Base-by-base conservation (phyloP, 2,888 invertebrate genomes). In the Dioctria rufipes region DNA sequence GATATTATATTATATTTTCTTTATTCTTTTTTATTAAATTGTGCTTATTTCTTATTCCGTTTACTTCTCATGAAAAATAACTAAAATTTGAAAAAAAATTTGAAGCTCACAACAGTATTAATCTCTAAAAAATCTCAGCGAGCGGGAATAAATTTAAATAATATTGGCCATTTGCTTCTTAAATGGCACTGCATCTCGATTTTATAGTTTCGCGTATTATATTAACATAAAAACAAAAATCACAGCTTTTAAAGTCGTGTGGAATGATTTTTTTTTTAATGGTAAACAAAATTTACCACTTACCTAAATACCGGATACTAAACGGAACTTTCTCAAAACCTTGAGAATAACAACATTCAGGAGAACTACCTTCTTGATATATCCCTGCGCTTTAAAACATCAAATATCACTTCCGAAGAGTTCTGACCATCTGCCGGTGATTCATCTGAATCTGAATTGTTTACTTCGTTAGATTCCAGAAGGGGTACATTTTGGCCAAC, bases 351-450 rank as follows among this genome's bases (percentile, higher is more conserved):
- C 46, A 51, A 63, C 3, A 40, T 46, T 46, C 25, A 25, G 6
- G 42, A 51, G 51, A 67, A 69, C 67, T 79, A 79, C 43, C 79
- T 75, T 65, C 84, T 84, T 25, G 81, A 80, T 5, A 81, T 78
- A 83, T 92, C 92, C 80, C 92, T 86, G 77, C 92, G 86, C 83
- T 92, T 91, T 11, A 91, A 83, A 0, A 92, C 90, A 84, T 92
- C 91, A 80, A 90, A 91, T 5, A 92, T 87, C 2, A 92, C 90
- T 79, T 90, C 88, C 3, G 89, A 88, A 61, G 88, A 85, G 84
- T 90, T 91, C 8, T 90, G 88, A 81, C 92, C 92, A 82, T 86
- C 86, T 1, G 89, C 86, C 63, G 91, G 85, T 66, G 86, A 85
- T 66, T 87, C 88, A n/a, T 88, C 88, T 0, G 88, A 87, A 83